These are phyloP conservation scores for Agrotis puta DNA, from an alignment of 2,888 invertebrate genomes.

Conservation along the genomic window DNA sequence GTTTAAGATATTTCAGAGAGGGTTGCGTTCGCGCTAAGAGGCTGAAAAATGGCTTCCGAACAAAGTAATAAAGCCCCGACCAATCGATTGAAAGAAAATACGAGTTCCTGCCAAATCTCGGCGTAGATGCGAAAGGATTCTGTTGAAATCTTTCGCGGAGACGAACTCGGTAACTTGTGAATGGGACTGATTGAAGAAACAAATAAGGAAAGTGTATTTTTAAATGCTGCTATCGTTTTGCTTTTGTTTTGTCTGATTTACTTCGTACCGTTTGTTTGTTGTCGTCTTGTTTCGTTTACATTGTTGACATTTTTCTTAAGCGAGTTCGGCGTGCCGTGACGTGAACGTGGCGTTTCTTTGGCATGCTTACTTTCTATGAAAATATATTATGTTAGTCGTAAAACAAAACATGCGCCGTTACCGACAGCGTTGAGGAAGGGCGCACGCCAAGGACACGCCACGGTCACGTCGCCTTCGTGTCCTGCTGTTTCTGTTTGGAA, in stretches of 20 bases:
- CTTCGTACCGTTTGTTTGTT: constrained; percentile 3
- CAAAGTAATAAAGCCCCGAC: constrained; percentile 71
- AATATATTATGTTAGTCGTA: too few species aligned
- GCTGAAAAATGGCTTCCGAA: constrained; percentile 71
- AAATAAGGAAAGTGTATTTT: constrained; percentile 35
- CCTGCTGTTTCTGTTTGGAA: too few species aligned
- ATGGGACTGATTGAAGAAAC: constrained; percentile 42
- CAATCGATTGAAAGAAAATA: constrained; percentile 70
- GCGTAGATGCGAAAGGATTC: constrained; percentile 42
- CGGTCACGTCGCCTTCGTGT: too few species aligned
- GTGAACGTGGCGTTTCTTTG: too few species aligned
- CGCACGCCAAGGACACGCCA: too few species aligned
- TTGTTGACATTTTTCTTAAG: not conserved
- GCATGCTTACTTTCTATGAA: too few species aligned
- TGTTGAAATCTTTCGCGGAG: constrained; percentile 34
- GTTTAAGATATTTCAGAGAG: constrained; percentile 72
- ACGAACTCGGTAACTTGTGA: constrained; percentile 49
- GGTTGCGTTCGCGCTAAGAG: constrained; percentile 68
- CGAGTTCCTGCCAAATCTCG: constrained; percentile 57
- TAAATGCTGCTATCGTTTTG: constrained; percentile 26
- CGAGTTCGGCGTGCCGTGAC: too few species aligned
- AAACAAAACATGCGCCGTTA: too few species aligned
- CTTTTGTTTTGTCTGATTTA: constrained; percentile 10
- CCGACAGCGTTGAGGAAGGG: too few species aligned
- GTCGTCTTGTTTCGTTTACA: not conserved